Conservation (phyloP, 2,888 invertebrate genomes). For the Itoplectis maculator region DNA sequence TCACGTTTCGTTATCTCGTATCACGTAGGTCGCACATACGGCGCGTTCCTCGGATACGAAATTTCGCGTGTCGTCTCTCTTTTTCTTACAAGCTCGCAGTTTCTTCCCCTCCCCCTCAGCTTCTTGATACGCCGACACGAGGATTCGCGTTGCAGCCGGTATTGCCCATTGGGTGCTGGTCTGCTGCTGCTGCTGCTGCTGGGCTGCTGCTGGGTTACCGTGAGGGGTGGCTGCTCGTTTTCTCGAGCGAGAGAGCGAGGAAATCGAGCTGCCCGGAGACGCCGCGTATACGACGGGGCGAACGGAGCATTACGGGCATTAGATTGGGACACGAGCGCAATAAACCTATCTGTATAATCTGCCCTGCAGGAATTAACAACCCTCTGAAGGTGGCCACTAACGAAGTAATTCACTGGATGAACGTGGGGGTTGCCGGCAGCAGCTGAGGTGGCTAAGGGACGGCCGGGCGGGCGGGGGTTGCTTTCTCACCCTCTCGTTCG, state of each 20-base stretch:
- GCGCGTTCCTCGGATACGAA: conserved; percentile 46
- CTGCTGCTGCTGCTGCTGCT: conserved; percentile 8
- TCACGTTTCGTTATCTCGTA: conserved; percentile 42
- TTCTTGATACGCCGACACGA: conserved; percentile 55
- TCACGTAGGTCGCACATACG: conserved; percentile 55
- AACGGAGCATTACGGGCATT: conserved; percentile 84
- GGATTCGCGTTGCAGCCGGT: conserved; percentile 37
- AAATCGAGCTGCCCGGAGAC: conserved; percentile 57
- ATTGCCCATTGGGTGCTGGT: conserved; percentile 21
- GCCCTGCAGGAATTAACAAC: conserved; percentile 85
- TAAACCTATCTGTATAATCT: conserved; percentile 85
- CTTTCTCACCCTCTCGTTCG: conserved; percentile 62
- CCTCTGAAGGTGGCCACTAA: conserved; percentile 85
- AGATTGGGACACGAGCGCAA: conserved; percentile 85
- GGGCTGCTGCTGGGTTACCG: conserved; percentile 17
- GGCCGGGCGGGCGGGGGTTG: conserved; percentile 65
- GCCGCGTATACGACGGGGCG: conserved; percentile 75
- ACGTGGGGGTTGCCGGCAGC: conserved; percentile 78
- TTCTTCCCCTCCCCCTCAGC: conserved; percentile 46
- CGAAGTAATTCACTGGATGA: conserved; percentile 85
- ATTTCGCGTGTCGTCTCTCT: conserved; percentile 64
- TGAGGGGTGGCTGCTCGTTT: conserved; percentile 18
- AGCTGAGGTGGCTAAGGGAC: conserved; percentile 66
- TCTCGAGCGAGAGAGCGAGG: conserved; percentile 69
- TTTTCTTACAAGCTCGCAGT: conserved; percentile 58